Evolutionary conservation across 35 echinoderm and acorn worm species (phyloP).

Genomic region (Patiria miniata): DNA sequence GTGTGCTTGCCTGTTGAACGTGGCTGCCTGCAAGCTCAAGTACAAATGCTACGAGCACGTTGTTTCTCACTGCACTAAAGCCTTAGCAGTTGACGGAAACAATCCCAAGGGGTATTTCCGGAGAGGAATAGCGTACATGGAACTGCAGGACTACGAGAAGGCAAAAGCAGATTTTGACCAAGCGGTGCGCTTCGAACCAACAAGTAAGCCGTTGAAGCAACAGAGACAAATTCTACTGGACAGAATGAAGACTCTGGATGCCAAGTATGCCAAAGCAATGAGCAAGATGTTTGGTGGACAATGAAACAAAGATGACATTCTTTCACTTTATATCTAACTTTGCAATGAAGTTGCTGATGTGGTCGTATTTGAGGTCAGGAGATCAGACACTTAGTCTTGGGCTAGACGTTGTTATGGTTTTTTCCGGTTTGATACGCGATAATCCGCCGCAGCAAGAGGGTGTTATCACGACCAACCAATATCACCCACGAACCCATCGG

Average conservation of each 20-base stretch:
- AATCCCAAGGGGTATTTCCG: constrained; percentile 79
- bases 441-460: neutral
- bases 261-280: constrained; percentile 76
- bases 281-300: constrained; percentile 94
- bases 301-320: neutral
- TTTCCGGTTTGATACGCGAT: neutral
- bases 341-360: neutral
- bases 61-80: constrained; percentile 63
- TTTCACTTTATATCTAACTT: neutral
- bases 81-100: constrained; percentile 58
- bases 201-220: constrained; percentile 53
- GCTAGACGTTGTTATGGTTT: too few species aligned
- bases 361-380: neutral
- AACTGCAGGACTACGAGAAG: constrained; percentile 80
- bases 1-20: constrained; percentile 64
- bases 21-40: constrained; percentile 89
- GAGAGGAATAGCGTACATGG: constrained; percentile 76
- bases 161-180: constrained; percentile 73
- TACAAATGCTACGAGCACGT: constrained; percentile 62
- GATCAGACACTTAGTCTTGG: neutral
- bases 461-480: too few species aligned
- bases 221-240: constrained; percentile 48
- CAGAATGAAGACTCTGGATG: constrained; percentile 60
- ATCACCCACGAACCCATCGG: too few species aligned
- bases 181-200: constrained; percentile 65